These are phyloP conservation scores for Hydra vulgaris DNA, from an alignment of 30 jellyfish, hydroid and myxozoan species.

Conservation along the genomic window DNA sequence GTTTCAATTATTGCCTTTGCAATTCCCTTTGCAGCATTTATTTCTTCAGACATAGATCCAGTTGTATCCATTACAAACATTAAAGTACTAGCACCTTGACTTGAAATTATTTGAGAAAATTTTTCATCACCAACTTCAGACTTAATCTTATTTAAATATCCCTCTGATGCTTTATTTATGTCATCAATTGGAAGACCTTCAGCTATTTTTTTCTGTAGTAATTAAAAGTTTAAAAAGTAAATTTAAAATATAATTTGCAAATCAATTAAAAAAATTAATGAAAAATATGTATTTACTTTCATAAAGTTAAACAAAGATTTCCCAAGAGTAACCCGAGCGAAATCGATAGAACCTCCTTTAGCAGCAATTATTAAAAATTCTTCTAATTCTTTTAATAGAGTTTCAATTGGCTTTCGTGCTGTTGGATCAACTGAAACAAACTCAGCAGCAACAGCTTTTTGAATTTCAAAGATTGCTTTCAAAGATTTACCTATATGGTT, in stretches of 20 bases:
- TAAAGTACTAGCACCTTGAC: conserved; percentile 65
- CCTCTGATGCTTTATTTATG: conserved; percentile 40
- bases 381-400: conserved; percentile 41
- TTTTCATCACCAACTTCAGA: conserved; percentile 40
- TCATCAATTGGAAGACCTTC: conserved; percentile 43
- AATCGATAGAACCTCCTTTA: conserved; percentile 68
- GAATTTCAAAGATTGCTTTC: conserved; percentile 66
- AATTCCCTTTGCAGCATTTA: conserved; percentile 64
- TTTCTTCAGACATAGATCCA: conserved; percentile 75
- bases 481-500: conserved; percentile 45
- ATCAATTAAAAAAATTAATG: too few species aligned
- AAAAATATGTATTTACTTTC: too few species aligned
- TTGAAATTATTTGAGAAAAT: conserved; percentile 47
- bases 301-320: conserved; percentile 39
- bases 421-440: conserved; percentile 42
- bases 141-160: conserved; percentile 28
- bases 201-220: conserved; percentile 27
- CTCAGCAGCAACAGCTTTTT: conserved; percentile 65
- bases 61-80: conserved; percentile 77
- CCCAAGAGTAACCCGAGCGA: conserved; percentile 73
- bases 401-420: conserved; percentile 36
- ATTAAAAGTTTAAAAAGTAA: neutral
- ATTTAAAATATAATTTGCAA: too few species aligned
- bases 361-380: conserved; percentile 57
- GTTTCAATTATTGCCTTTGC: conserved; percentile 65